Conservation (phyloP, 1,140 invertebrate species). For the Zaprionus gabonicus region DNA sequence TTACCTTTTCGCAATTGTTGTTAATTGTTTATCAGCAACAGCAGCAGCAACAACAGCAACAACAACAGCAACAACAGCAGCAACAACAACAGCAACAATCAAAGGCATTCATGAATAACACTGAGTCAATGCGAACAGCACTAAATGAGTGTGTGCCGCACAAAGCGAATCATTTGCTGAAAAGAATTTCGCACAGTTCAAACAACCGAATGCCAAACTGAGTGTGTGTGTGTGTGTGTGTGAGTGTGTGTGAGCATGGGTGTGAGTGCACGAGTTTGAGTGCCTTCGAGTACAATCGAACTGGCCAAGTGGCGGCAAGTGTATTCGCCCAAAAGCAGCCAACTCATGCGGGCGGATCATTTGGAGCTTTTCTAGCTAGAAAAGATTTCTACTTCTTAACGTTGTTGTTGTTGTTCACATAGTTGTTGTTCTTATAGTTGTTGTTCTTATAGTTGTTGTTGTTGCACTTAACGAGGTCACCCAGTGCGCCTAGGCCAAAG, state of each 20-base stretch:
- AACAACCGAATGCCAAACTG: neutral
- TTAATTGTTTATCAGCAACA: neutral
- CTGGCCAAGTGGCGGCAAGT: neutral
- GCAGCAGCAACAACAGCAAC: neutral
- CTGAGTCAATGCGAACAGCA: neutral
- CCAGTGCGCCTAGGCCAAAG: conserved; percentile 43
- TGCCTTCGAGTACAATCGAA: neutral
- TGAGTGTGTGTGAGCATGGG: neutral
- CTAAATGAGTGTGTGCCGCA: conserved; percentile 1
- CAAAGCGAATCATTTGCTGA: conserved; percentile 1
- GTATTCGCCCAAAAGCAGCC: neutral
- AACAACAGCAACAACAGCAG: neutral
- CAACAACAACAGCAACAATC: neutral
- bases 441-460: conserved; percentile 23
- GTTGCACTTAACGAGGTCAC: conserved; percentile 51
- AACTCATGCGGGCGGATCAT: conserved; percentile 27
- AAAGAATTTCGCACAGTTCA: conserved; percentile 1
- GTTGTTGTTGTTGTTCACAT: conserved; percentile 1
- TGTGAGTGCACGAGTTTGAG: neutral
- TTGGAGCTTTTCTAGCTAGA: conserved; percentile 41
- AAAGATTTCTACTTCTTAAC: conserved; percentile 17
- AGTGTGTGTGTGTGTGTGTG: neutral
- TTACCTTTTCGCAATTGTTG: conserved; percentile 7
- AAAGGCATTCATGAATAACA: conserved; percentile 3
- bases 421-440: conserved; percentile 13